These are phyloP conservation scores for Eulemur mongoz DNA, from an alignment of 2,797 vertebrate species.

Conservation along the genomic window DNA sequence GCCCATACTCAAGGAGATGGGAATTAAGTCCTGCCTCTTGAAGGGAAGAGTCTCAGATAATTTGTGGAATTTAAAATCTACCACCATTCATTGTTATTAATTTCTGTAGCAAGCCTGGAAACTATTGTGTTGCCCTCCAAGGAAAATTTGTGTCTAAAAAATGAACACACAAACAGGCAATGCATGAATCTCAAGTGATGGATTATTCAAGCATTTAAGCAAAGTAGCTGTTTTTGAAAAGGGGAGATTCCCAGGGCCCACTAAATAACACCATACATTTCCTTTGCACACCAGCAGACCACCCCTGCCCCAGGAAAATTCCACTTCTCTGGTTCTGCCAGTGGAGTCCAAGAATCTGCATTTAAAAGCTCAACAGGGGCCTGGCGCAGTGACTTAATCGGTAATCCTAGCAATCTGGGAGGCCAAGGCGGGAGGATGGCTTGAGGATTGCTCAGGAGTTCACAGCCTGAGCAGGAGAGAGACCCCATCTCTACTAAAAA, in stretches of 20 bases:
- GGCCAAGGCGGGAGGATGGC: too few species aligned
- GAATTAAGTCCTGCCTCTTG: neutral
- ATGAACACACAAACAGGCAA: neutral
- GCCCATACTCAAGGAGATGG: neutral
- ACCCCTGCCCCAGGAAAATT: neutral
- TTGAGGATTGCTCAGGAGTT: neutral
- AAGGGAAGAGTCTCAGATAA: neutral
- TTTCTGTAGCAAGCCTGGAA: conserved; percentile 33
- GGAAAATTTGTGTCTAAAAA: conserved; percentile 47
- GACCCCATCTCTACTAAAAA: neutral
- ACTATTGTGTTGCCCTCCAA: neutral
- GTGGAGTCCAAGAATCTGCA: neutral
- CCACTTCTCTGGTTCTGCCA: neutral
- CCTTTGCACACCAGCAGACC: neutral
- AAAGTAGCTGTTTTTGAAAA: neutral
- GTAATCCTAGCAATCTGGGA: neutral
- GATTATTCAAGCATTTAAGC: neutral
- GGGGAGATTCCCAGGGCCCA: neutral
- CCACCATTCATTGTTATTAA: neutral
- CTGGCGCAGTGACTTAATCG: too few species aligned
- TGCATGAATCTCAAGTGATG: neutral
- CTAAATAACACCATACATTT: neutral
- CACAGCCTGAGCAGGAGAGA: neutral
- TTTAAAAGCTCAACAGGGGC: neutral
- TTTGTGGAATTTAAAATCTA: neutral